Conservation (phyloP, 2,888 invertebrate species). For the Netelia virgata region DNA sequence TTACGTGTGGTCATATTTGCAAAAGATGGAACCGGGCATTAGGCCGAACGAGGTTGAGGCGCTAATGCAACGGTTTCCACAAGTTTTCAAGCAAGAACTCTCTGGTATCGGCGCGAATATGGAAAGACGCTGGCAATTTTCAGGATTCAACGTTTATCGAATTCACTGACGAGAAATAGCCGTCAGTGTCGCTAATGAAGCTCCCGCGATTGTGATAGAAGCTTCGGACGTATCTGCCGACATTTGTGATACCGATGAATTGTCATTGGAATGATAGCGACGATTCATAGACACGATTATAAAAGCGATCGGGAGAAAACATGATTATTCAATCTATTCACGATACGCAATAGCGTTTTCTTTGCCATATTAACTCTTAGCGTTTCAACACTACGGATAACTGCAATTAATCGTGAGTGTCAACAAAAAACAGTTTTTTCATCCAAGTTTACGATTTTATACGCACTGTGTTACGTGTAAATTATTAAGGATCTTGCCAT, state of each 20-base stretch:
- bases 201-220: slow-evolving; percentile 31
- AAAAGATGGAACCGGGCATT: slow-evolving; percentile 91
- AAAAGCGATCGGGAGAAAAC: slow-evolving; percentile 9
- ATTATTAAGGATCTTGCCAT: slow-evolving; percentile 6
- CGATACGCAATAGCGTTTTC: neutral
- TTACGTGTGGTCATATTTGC: slow-evolving; percentile 96
- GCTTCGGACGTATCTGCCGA: slow-evolving; percentile 29
- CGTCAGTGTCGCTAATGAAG: slow-evolving; percentile 36
- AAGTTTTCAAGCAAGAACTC: slow-evolving; percentile 92
- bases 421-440: slow-evolving; percentile 1
- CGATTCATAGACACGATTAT: neutral
- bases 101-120: slow-evolving; percentile 94
- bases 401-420: neutral
- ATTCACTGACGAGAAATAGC: slow-evolving; percentile 74
- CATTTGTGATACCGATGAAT: slow-evolving; percentile 55
- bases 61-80: slow-evolving; percentile 91
- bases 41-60: slow-evolving; percentile 92
- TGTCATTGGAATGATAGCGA: slow-evolving; percentile 12
- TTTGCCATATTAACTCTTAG: slow-evolving; percentile 53
- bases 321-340: neutral
- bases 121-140: slow-evolving; percentile 94
- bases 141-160: slow-evolving; percentile 87
- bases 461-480: slow-evolving; percentile 43
- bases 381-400: neutral
- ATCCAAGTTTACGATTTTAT: slow-evolving; percentile 51